These are phyloP conservation scores for Sussaba pulchella DNA, from an alignment of 2,888 invertebrate species.

Conservation along the genomic window DNA sequence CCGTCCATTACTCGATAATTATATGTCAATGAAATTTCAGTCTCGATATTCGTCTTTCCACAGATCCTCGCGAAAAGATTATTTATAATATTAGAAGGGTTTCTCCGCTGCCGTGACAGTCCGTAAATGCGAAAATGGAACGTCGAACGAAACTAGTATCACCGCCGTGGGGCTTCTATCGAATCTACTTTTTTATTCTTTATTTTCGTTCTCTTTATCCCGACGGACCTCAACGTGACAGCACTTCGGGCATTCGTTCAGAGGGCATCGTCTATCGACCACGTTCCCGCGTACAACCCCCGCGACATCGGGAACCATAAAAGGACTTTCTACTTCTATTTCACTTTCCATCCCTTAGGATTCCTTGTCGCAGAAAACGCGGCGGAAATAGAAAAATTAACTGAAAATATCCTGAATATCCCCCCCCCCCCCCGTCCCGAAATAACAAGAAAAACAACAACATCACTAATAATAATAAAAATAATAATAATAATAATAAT, in stretches of 20 bases:
- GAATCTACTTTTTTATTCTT: background rate
- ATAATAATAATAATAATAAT: too few species aligned
- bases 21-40: too few species aligned
- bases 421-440: too few species aligned
- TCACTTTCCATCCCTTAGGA: background rate
- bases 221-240: constrained; percentile 16
- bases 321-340: constrained; percentile 5
- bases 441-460: too few species aligned
- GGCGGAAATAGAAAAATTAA: too few species aligned
- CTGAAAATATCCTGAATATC: too few species aligned
- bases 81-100: too few species aligned
- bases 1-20: too few species aligned
- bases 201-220: background rate
- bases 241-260: constrained; percentile 17
- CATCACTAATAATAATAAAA: too few species aligned
- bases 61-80: too few species aligned
- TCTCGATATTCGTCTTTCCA: too few species aligned
- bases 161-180: background rate
- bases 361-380: background rate
- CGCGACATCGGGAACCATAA: constrained; percentile 5
- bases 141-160: background rate
- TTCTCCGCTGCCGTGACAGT: background rate
- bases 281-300: background rate
- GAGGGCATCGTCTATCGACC: constrained; percentile 13
- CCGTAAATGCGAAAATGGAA: background rate